Conservation (phyloP, 2,888 invertebrate species). For the Synanthedon vespiformis region DNA sequence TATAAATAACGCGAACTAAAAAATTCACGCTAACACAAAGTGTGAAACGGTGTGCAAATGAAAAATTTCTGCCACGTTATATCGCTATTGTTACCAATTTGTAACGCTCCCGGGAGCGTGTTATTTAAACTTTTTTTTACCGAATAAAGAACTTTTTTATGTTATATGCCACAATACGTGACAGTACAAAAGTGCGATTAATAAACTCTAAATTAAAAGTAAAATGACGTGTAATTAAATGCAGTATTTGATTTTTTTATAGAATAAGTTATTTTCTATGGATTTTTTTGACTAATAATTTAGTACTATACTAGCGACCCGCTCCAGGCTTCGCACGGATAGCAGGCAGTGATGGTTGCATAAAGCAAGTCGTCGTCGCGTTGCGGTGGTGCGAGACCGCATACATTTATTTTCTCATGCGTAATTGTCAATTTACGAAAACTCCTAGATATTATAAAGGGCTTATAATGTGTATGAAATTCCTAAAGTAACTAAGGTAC, state of each 20-base stretch:
- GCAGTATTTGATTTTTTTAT: neutral
- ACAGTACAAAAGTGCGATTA: no score
- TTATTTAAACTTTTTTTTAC: slow-evolving; percentile 17
- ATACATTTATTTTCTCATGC: no score
- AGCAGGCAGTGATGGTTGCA: no score
- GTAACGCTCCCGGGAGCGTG: slow-evolving; percentile 27
- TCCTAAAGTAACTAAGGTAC: no score
- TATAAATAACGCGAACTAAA: slow-evolving; percentile 11
- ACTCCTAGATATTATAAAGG: slow-evolving; percentile 5
- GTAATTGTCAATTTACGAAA: no score
- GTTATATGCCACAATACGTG: neutral
- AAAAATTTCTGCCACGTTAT: slow-evolving; percentile 55
- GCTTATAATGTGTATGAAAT: no score
- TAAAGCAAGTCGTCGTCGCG: no score
- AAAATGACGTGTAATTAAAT: neutral
- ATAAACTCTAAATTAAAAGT: no score
- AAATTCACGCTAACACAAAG: slow-evolving; percentile 50
- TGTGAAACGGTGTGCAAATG: slow-evolving; percentile 60
- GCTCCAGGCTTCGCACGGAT: no score
- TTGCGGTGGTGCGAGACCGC: no score
- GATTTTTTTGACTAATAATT: no score
- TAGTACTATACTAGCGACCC: neutral
- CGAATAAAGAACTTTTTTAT: slow-evolving; percentile 1
- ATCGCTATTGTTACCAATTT: slow-evolving; percentile 56
- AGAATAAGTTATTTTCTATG: no score